Percentiles rank a stretch among this genome's conserved stretches.
phyloP scores from a whole-genome alignment of 2,113 vertebrate genomes.

The Bubo scandiacus region DNA sequence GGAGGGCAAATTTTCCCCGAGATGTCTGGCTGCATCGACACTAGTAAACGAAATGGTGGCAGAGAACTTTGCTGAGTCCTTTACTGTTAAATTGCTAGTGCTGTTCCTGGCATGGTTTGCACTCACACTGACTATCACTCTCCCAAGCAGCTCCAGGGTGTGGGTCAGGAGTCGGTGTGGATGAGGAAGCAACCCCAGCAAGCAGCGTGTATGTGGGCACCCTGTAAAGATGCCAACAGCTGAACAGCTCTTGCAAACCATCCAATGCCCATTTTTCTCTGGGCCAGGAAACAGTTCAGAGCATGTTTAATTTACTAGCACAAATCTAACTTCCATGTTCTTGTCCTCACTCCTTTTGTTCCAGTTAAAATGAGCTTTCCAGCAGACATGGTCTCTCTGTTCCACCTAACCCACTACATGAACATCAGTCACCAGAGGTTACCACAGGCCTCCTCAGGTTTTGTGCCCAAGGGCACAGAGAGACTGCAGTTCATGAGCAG shows the following conservation, averaged over 20 bases:
- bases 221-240: neutral
- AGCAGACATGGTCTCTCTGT: neutral
- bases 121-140: neutral
- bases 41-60: neutral
- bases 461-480: neutral
- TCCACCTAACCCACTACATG: neutral
- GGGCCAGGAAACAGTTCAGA: neutral
- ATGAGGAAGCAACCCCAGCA: neutral
- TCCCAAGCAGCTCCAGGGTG: neutral
- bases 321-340: neutral
- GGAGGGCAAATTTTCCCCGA: neutral
- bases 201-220: neutral
- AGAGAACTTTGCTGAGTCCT: neutral
- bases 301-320: neutral
- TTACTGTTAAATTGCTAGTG: neutral
- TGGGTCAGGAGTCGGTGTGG: neutral
- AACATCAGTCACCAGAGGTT: neutral
- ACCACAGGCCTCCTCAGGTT: neutral
- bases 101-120: neutral
- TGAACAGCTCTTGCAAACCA: neutral
- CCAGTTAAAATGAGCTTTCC: neutral
- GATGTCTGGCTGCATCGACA: neutral
- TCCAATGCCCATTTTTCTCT: neutral
- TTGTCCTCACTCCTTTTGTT: neutral
- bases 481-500: neutral